Conservation (phyloP, 2,113 vertebrate species). For the Aviceda subcristata region DNA sequence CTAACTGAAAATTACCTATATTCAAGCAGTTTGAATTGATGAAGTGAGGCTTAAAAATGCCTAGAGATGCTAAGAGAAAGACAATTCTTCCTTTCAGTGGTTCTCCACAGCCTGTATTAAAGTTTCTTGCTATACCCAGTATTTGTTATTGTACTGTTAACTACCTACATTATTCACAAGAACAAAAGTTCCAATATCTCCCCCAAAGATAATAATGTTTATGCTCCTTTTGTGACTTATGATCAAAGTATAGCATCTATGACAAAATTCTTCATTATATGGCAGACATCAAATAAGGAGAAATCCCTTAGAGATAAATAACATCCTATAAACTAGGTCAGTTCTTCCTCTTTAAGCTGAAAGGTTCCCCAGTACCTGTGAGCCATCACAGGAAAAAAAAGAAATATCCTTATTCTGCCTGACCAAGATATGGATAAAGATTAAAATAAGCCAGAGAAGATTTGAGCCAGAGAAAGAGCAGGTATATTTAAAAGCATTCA, state of each 20-base stretch:
- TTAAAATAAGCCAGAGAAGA: slow-evolving; percentile 22
- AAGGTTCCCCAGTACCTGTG: background rate
- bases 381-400: background rate
- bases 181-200: background rate
- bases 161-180: background rate
- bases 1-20: background rate
- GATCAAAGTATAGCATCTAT: slow-evolving; percentile 10
- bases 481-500: slow-evolving; percentile 38
- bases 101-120: background rate
- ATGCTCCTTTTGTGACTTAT: background rate
- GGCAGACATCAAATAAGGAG: background rate
- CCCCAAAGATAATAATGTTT: background rate
- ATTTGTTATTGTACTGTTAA: background rate
- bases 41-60: background rate
- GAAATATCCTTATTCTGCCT: slow-evolving; percentile 13
- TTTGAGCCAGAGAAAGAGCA: background rate
- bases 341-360: background rate
- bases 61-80: background rate
- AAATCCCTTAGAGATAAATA: slow-evolving; percentile 16
- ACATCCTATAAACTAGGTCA: slow-evolving; percentile 54
- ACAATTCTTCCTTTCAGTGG: background rate
- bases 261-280: slow-evolving; percentile 1
- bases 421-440: slow-evolving; percentile 24
- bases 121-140: background rate
- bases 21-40: background rate